A percentile compares a stretch with the other conserved stretches of the same genome.
phyloP scores from a whole-genome alignment of 2,113 vertebrate genomes.

The Leuciscus idus region DNA sequence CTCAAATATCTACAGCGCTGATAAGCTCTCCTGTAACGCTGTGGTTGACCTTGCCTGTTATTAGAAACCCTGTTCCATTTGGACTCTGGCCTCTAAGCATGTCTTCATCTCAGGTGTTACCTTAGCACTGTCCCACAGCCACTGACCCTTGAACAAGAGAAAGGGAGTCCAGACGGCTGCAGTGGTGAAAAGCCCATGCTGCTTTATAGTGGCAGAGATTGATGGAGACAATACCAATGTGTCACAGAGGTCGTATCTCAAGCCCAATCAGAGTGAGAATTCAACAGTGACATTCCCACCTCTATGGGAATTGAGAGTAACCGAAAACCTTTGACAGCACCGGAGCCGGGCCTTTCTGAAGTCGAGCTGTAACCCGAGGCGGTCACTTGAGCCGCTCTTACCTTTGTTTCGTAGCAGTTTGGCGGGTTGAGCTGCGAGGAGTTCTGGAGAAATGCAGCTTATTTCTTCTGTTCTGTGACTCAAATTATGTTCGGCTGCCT shows the following conservation, averaged over 20 bases:
- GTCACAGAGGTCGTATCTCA: background rate
- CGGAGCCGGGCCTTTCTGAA: slow-evolving; percentile 35
- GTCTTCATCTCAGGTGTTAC: slow-evolving; percentile 42
- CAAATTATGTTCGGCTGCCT: background rate
- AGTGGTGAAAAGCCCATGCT: background rate
- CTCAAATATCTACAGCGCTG: slow-evolving; percentile 32
- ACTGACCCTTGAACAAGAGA: background rate
- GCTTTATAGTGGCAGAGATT: background rate
- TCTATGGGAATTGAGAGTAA: slow-evolving; percentile 38
- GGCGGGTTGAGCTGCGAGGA: slow-evolving; percentile 38
- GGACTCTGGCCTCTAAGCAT: slow-evolving; percentile 25
- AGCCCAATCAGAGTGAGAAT: slow-evolving; percentile 2
- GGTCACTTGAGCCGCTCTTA: slow-evolving; percentile 52
- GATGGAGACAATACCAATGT: background rate
- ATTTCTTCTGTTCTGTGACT: background rate
- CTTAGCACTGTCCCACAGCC: background rate
- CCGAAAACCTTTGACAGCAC: slow-evolving; percentile 21
- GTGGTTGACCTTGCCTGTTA: slow-evolving; percentile 21
- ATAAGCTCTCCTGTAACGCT: slow-evolving; percentile 50
- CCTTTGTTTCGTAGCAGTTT: slow-evolving; percentile 44
- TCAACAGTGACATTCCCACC: slow-evolving; percentile 1
- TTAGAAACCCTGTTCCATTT: slow-evolving; percentile 42
- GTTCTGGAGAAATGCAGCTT: slow-evolving; percentile 6
- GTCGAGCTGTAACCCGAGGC: slow-evolving; percentile 56
- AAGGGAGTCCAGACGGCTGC: background rate